Percentiles rank a stretch among this genome's conserved stretches.
phyloP scores from a whole-genome alignment of 2,888 invertebrate genomes.

The Amphipoea oculea region DNA sequence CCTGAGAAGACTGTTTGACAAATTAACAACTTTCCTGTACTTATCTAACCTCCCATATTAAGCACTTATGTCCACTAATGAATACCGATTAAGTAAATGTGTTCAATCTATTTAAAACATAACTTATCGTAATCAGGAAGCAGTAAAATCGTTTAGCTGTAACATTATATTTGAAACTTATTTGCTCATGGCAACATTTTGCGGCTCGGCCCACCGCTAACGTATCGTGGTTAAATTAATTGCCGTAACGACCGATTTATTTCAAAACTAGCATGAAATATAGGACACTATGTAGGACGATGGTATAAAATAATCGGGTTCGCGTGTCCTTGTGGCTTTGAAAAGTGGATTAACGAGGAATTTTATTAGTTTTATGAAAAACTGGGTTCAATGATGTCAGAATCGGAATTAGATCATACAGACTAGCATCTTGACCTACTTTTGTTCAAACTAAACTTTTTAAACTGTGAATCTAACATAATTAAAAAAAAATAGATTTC shows the following conservation, averaged over 20 bases:
- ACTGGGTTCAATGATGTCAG: slow-evolving; percentile 46
- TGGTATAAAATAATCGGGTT: slow-evolving; percentile 60
- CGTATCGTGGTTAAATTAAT: slow-evolving; percentile 63
- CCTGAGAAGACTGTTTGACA: not conserved
- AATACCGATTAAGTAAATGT: slow-evolving; percentile 41
- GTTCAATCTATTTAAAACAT: slow-evolving; percentile 47
- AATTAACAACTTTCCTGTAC: not conserved
- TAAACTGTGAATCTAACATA: not conserved
- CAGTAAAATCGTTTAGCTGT: slow-evolving; percentile 53
- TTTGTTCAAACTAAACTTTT: not conserved
- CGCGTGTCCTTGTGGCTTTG: slow-evolving; percentile 52
- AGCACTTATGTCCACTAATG: slow-evolving; percentile 30
- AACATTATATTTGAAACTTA: slow-evolving; percentile 58
- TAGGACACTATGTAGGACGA: slow-evolving; percentile 58
- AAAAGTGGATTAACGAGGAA: slow-evolving; percentile 46
- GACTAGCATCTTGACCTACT: not conserved
- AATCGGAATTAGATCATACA: slow-evolving; percentile 36
- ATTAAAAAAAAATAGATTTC: not conserved
- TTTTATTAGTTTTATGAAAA: slow-evolving; percentile 41
- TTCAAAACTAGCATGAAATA: slow-evolving; percentile 58
- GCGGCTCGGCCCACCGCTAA: slow-evolving; percentile 48
- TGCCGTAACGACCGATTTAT: slow-evolving; percentile 59
- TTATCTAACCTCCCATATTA: slow-evolving; percentile 25
- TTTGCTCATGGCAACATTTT: slow-evolving; percentile 62
- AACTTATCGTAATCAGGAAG: slow-evolving; percentile 57